These are phyloP conservation scores for Melipona bicolor DNA, from an alignment of 2,888 invertebrate species.

Conservation along the genomic window DNA sequence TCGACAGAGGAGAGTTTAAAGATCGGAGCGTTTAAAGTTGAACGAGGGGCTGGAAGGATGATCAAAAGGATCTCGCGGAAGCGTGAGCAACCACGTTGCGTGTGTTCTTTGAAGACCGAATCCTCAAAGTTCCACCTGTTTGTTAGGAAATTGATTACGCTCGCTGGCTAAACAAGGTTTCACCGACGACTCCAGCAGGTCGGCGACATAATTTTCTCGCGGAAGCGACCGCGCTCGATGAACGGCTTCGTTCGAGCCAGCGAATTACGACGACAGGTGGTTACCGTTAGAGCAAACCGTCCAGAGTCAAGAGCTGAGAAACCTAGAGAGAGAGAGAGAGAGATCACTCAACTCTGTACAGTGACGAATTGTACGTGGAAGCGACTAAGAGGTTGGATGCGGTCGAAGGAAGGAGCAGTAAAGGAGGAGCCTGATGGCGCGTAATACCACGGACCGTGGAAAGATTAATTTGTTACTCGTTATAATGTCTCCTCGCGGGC, in stretches of 20 bases:
- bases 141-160: conserved; percentile 40
- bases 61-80: neutral
- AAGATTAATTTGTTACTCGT: conserved; percentile 51
- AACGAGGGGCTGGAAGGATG: neutral
- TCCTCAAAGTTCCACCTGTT: neutral
- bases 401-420: conserved; percentile 30
- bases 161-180: conserved; percentile 42
- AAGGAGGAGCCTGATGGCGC: conserved; percentile 37
- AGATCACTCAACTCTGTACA: conserved; percentile 47
- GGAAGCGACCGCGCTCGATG: conserved; percentile 26
- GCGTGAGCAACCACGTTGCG: neutral
- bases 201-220: conserved; percentile 43
- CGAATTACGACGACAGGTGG: conserved; percentile 61
- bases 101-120: neutral
- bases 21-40: neutral
- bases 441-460: conserved; percentile 24
- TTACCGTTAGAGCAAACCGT: conserved; percentile 62
- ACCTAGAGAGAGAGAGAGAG: conserved; percentile 5
- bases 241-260: conserved; percentile 33
- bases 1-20: neutral
- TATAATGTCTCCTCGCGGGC: neutral
- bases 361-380: conserved; percentile 54
- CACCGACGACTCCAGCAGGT: conserved; percentile 1
- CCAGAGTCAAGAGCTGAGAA: neutral
- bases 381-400: conserved; percentile 22